A percentile compares a stretch with the other conserved stretches of the same genome.
Evolutionary conservation across 2,113 vertebrate genomes (phyloP).

Genomic region (Todiramphus chloris): DNA sequence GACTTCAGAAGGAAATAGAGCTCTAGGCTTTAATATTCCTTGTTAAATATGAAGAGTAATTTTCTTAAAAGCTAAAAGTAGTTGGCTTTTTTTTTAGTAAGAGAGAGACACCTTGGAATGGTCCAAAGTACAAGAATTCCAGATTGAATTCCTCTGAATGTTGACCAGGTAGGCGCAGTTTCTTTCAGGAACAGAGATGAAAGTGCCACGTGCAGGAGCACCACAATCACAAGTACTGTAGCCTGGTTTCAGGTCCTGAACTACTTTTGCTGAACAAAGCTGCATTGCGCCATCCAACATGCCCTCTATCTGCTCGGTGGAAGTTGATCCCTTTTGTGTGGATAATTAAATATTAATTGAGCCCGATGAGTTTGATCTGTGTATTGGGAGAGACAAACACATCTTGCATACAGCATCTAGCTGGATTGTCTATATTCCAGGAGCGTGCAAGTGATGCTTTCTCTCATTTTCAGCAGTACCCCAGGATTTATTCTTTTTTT

Average conservation of each 20-base stretch:
- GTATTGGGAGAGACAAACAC: not conserved
- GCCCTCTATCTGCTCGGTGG: conserved; percentile 57
- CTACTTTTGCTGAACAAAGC: conserved; percentile 46
- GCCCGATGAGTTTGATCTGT: conserved; percentile 11
- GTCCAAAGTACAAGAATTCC: not conserved
- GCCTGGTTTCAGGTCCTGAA: conserved; percentile 54
- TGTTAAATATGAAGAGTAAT: not conserved
- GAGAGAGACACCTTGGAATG: not conserved
- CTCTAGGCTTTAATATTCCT: not conserved
- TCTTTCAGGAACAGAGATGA: not conserved
- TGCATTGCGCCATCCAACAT: conserved; percentile 41
- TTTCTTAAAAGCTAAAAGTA: not conserved
- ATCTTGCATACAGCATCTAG: accelerated
- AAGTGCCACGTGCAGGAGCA: not conserved
- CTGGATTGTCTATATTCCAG: not conserved
- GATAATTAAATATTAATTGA: conserved; percentile 63
- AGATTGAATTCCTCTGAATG: not conserved
- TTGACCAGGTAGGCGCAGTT: not conserved
- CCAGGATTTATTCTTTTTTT: not conserved
- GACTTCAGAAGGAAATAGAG: not conserved
- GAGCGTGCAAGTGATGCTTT: not conserved
- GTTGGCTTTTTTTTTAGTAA: not conserved
- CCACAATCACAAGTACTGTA: not conserved
- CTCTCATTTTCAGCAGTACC: not conserved
- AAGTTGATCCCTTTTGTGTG: conserved; percentile 62